Conservation (phyloP, 2,888 invertebrate genomes). For the Rapana venosa region DNA sequence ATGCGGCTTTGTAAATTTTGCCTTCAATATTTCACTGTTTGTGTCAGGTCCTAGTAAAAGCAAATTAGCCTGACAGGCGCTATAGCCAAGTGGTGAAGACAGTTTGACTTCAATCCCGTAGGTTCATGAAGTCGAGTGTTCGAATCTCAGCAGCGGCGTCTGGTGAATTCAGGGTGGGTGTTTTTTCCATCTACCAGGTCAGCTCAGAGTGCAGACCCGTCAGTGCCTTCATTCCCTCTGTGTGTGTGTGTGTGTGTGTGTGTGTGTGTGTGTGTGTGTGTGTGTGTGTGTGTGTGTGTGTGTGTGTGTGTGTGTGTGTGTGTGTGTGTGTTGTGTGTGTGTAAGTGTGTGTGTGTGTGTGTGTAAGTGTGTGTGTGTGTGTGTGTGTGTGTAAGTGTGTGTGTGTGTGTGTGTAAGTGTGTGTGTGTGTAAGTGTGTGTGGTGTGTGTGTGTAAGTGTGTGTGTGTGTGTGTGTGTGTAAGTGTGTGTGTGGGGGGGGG, state of each 20-base stretch:
- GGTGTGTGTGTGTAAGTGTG: neutral
- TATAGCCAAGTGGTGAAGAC: neutral
- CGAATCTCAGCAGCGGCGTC: neutral
- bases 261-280: neutral
- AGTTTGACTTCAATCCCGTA: neutral
- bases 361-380: slow-evolving; percentile 19
- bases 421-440: neutral
- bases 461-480: neutral
- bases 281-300: slow-evolving; percentile 12
- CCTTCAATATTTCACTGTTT: too few relatives aligned
- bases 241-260: neutral
- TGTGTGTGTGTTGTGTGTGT: neutral
- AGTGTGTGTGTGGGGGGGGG: neutral
- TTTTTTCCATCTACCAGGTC: too few relatives aligned
- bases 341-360: neutral
- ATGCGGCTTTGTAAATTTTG: too few relatives aligned
- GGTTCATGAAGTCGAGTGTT: too few relatives aligned
- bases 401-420: neutral
- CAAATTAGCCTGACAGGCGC: neutral
- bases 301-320: neutral
- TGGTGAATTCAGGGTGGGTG: neutral
- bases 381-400: slow-evolving; percentile 21
- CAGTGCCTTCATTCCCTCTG: neutral
- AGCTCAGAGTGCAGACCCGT: neutral
- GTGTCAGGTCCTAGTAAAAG: too few relatives aligned